phyloP scores from a whole-genome alignment of 2,113 vertebrate species.

The Ochotona curzoniae region DNA sequence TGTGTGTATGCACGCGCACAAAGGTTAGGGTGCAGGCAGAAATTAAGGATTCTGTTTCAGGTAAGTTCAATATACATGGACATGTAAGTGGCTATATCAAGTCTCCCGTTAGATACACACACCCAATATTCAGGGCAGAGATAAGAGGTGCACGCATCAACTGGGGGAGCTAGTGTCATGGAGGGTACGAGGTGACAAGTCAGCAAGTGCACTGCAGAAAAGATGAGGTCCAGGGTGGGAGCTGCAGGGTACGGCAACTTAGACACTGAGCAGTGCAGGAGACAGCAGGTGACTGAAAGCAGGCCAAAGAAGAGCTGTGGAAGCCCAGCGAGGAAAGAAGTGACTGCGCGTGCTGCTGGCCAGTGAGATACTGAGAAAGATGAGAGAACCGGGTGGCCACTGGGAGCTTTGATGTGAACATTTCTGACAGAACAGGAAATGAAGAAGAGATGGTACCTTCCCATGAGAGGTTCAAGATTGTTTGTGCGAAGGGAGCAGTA shows the following conservation, averaged over 20 bases:
- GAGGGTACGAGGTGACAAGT: background rate
- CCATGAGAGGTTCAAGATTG: background rate
- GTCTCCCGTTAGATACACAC: background rate
- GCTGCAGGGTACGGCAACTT: background rate
- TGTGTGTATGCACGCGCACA: too few species aligned
- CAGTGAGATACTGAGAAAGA: background rate
- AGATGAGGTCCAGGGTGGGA: background rate
- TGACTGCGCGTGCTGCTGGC: background rate
- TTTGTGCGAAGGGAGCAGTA: background rate
- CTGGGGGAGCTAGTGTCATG: background rate
- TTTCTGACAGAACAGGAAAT: background rate
- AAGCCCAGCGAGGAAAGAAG: background rate
- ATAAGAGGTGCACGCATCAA: background rate
- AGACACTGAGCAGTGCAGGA: background rate
- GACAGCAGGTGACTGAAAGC: background rate
- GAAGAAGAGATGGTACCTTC: background rate
- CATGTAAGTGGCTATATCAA: background rate
- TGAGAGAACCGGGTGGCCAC: background rate
- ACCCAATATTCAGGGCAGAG: background rate
- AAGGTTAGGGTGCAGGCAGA: background rate
- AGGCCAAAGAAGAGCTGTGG: background rate
- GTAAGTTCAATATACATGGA: slow-evolving; percentile 19
- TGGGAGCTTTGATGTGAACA: background rate
- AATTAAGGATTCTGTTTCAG: slow-evolving; percentile 6
- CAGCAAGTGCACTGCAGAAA: background rate